Evolutionary conservation across 2,797 vertebrate genomes (phyloP).

Genomic region (Rhadinocentrus ornatus): DNA sequence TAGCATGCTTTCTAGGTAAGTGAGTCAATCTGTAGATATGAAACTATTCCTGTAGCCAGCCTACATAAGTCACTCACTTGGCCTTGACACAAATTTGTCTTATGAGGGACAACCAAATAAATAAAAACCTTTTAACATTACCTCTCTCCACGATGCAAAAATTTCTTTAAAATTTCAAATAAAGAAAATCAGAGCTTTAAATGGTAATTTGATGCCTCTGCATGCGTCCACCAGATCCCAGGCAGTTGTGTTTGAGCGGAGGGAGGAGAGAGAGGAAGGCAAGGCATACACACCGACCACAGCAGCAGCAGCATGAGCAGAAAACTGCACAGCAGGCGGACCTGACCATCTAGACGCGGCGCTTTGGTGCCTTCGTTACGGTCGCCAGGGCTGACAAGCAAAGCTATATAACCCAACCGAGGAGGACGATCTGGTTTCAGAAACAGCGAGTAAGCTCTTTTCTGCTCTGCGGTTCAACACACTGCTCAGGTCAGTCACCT

Average conservation of each 20-base stretch:
- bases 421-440: not conserved
- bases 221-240: conserved; percentile 64
- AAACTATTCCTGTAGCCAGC: not conserved
- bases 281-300: conserved; percentile 9
- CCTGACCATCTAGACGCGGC: conserved; percentile 26
- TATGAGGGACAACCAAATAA: not conserved
- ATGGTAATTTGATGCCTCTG: conserved; percentile 67
- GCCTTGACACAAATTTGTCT: not conserved
- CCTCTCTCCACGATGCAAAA: not conserved
- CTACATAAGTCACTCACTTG: not conserved
- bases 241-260: conserved; percentile 43
- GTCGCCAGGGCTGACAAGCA: not conserved
- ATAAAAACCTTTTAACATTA: conserved; percentile 9
- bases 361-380: conserved; percentile 22
- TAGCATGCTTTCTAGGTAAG: not conserved
- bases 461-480: conserved; percentile 26
- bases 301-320: conserved; percentile 37
- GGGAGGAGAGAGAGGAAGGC: conserved; percentile 60
- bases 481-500: conserved; percentile 70
- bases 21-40: not conserved
- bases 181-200: not conserved
- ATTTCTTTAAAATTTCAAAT: not conserved
- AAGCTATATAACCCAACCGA: not conserved
- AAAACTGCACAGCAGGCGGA: conserved; percentile 28
- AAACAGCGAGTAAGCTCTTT: not conserved